A percentile compares a stretch with the other conserved stretches of the same genome.
phyloP scores from a whole-genome alignment of 1,140 invertebrate genomes.

The Homalodisca vitripennis region DNA sequence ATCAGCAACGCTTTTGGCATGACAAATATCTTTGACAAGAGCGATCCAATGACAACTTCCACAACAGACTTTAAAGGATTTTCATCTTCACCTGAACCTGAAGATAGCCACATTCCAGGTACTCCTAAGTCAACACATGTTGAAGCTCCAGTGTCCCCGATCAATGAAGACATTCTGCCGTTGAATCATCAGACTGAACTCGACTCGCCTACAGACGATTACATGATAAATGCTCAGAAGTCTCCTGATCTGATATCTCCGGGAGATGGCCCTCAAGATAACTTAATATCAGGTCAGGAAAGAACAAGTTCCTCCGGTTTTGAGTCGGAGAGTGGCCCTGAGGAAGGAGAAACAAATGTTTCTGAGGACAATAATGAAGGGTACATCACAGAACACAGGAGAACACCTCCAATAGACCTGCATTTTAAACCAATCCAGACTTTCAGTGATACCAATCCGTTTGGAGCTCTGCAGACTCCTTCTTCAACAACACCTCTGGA shows the following conservation, averaged over 20 bases:
- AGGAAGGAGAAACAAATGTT: not conserved
- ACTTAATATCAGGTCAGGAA: not conserved
- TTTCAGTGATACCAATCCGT: slow-evolving; percentile 22
- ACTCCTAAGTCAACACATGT: slow-evolving; percentile 11
- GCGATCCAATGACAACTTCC: slow-evolving; percentile 18
- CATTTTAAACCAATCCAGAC: slow-evolving; percentile 2
- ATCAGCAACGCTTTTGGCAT: slow-evolving; percentile 12
- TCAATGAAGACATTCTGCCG: slow-evolving; percentile 1
- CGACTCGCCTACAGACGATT: slow-evolving; percentile 19
- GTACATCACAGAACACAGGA: slow-evolving; percentile 1
- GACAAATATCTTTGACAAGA: not conserved
- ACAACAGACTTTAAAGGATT: not conserved
- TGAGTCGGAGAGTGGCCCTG: slow-evolving; percentile 31
- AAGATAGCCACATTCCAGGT: not conserved
- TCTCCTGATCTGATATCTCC: slow-evolving; percentile 30
- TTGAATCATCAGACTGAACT: not conserved
- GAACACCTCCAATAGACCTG: slow-evolving; percentile 14
- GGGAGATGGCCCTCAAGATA: slow-evolving; percentile 2
- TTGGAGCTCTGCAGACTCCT: not conserved
- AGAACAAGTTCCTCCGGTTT: slow-evolving; percentile 29
- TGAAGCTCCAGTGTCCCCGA: slow-evolving; percentile 17
- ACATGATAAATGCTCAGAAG: not conserved
- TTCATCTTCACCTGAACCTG: not conserved
- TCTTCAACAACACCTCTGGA: not conserved
- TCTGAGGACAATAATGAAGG: slow-evolving; percentile 21